Evolutionary conservation across 2,888 invertebrate species (phyloP), one percentile per base, ranked within the genome.

Genomic region (Epirrhoe alternata): DNA sequence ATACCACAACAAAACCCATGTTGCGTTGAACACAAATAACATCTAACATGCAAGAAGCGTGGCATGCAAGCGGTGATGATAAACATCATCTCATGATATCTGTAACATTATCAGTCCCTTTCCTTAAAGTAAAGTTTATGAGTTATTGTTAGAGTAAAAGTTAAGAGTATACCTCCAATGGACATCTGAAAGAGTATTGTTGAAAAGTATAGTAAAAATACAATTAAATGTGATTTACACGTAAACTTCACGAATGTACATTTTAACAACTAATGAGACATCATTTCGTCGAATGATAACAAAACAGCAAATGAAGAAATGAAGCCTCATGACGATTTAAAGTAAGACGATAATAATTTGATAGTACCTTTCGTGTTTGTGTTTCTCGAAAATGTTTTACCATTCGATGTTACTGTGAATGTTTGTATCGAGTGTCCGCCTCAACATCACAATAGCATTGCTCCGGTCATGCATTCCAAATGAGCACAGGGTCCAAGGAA

Each of bases 351-450:
- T 86, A 90, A 89, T 89, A 78, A 88, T 89, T 85, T 86, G 87
- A 91, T 92, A 92, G 90, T 93, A 93, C 93, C 93, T 93, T 90
- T 76, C 82, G 83, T 86, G 82, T 86, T 77, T 84, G 86, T 87
- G 87, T 90, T 86, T 86, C 87, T 81, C 82, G 88, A 83, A 83
- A 87, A 88, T 87, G 86, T 89, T 87, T 91, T 88, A 91, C 92
- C 92, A 86, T 89, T 84, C 86, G 80, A 85, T 86, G 86, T 85
- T 82, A 85, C 83, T 88, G 89, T 89, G 87, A 89, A 85, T 86
- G 86, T 89, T 87, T 86, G 86, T 84, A 74, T 81, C 80, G 82
- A 84, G 83, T 80, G 76, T 80, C 83, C 86, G 86, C 81, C 80
- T 81, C 80, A 80, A 88, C 84, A 84, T 86, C 86, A 88, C 86